Evolutionary conservation across 2,113 vertebrate genomes (phyloP), one percentile per base, ranked within the genome.

Genomic region (Labrus mixtus): DNA sequence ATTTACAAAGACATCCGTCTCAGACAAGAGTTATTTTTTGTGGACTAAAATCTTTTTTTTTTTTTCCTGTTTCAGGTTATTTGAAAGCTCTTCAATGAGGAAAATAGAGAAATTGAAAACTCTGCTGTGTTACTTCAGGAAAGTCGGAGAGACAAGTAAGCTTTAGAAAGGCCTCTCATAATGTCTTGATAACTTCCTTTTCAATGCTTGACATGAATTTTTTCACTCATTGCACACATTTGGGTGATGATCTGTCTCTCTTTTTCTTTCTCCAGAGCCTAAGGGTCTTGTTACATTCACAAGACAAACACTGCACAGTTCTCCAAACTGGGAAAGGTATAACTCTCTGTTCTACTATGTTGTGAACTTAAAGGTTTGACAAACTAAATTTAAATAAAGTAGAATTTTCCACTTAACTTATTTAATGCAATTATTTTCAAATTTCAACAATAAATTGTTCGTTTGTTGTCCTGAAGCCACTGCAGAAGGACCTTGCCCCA

Each of bases 21-120:
- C 8, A 8, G 2, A 3, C 3, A 36, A 58, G 8, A 17, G 16
- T 48, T 17, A 19, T 8, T 2, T 10, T 19, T 17, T 58, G 13
- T 64, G 8, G 65, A 10, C 8, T 69, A 1, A 33, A 15, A 45
- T 68, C 41, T 1, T 4, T 8, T 75, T 67, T 79, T 20, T 68
- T 77, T 83, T 20, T 68, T 77, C 82, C 17, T 87, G 61, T 94
- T 93, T 82, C 85, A 99, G 98, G 67, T 95, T 99, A 84, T 99
- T 99, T 94, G 98, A 99, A 93, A 96, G 96, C 69, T 90, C 95
- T 19, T 96, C 95, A 61, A 87, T 90, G 61, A 95, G 88, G 82
- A 99, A 99, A 87, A 95, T 96, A 56, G 98, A 99, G 89, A 99
- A 99, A 76, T 95, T 99, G 83, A 99, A 97, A 95, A 98, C 98